phyloP scores from a whole-genome alignment of 2,888 invertebrate genomes.

The Tipula helvola region DNA sequence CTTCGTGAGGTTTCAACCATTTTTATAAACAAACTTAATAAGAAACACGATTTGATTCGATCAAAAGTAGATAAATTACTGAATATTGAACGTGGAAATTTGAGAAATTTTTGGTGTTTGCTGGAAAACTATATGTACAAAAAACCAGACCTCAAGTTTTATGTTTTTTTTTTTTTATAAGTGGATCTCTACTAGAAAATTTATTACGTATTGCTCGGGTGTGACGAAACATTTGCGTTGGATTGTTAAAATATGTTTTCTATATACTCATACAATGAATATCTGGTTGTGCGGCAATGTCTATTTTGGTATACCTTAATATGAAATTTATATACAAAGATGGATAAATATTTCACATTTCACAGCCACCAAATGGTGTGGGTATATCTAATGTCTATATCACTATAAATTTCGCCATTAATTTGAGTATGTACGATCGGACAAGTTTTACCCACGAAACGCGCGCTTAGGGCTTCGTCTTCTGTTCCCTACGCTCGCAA shows the following conservation, averaged over 20 bases:
- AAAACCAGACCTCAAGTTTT: background rate
- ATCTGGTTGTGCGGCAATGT: background rate
- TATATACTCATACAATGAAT: background rate
- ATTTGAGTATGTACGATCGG: too few relatives aligned
- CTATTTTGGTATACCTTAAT: background rate
- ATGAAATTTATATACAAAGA: too few relatives aligned
- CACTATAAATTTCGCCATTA: too few relatives aligned
- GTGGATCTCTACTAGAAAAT: background rate
- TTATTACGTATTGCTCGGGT: background rate
- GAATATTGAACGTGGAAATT: background rate
- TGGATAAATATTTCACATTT: too few relatives aligned
- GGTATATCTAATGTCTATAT: too few relatives aligned
- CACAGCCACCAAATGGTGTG: too few relatives aligned
- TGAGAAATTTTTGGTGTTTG: background rate
- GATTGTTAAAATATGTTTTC: background rate
- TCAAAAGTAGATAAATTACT: background rate
- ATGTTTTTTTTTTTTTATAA: background rate
- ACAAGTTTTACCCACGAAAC: too few relatives aligned
- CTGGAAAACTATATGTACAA: background rate
- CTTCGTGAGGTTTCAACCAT: constrained; percentile 16
- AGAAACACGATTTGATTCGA: background rate
- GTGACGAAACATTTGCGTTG: background rate
- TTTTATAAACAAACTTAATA: background rate
- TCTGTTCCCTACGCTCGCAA: too few relatives aligned
- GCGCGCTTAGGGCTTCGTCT: too few relatives aligned